These are phyloP conservation scores for Arremon aurantiirostris DNA, from an alignment of 2,797 vertebrate species.

Conservation along the genomic window DNA sequence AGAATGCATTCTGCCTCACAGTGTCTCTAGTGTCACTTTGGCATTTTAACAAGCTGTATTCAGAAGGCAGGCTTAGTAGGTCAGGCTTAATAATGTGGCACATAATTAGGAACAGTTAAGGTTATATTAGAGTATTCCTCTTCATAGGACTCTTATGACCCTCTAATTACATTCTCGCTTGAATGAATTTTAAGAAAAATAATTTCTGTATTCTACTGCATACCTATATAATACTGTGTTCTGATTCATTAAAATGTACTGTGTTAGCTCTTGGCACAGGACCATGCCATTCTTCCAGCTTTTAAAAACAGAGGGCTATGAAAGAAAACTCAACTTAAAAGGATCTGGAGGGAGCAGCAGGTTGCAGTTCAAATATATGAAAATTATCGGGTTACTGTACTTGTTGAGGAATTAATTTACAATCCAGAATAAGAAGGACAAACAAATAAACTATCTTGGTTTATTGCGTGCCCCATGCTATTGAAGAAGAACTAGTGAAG, in stretches of 20 bases:
- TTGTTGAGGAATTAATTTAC: not conserved
- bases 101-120: constrained; percentile 21
- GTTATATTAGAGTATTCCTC: constrained; percentile 18
- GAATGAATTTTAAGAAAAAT: constrained; percentile 47
- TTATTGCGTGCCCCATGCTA: not conserved
- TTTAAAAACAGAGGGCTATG: not conserved
- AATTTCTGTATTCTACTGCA: constrained; percentile 6
- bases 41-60: not conserved
- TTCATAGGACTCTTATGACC: not conserved
- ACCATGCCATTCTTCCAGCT: not conserved
- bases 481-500: not conserved
- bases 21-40: not conserved
- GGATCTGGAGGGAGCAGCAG: not conserved
- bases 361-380: not conserved
- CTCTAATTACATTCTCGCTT: constrained; percentile 44
- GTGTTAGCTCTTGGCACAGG: not conserved
- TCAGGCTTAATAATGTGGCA: constrained; percentile 30
- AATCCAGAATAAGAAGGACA: not conserved
- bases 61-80: constrained; percentile 12
- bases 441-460: not conserved
- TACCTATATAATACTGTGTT: not conserved
- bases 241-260: not conserved
- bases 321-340: not conserved
- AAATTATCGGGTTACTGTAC: not conserved
- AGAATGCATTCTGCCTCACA: not conserved